phyloP scores from a whole-genome alignment of 2,888 invertebrate genomes.

The Philonicus albiceps region DNA sequence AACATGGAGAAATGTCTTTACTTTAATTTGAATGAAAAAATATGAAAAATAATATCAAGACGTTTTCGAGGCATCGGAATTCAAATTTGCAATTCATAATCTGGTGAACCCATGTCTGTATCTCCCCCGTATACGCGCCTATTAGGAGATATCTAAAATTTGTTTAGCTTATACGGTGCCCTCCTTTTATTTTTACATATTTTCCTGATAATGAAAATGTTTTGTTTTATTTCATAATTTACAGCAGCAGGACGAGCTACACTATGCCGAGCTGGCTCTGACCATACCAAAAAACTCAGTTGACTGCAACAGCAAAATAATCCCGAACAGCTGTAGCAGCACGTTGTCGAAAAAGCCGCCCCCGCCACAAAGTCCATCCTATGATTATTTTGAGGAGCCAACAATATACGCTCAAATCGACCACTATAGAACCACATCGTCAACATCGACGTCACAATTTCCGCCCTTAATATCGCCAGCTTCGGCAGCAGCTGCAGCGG shows the following conservation, averaged over 20 bases:
- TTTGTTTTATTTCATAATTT: neutral
- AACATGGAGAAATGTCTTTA: too few relatives aligned
- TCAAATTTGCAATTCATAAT: too few relatives aligned
- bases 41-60: too few relatives aligned
- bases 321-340: constrained; percentile 52
- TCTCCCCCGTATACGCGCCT: too few relatives aligned
- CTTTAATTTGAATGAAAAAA: too few relatives aligned
- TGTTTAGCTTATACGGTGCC: neutral
- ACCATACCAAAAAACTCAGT: constrained; percentile 55
- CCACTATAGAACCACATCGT: constrained; percentile 67
- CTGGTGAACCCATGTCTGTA: too few relatives aligned
- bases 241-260: constrained; percentile 57
- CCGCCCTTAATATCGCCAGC: constrained; percentile 61
- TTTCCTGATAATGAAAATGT: neutral
- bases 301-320: constrained; percentile 49
- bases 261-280: constrained; percentile 60
- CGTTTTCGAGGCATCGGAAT: too few relatives aligned
- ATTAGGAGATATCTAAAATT: too few relatives aligned
- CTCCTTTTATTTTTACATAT: neutral
- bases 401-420: constrained; percentile 80
- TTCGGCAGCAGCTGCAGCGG: neutral
- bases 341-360: constrained; percentile 44
- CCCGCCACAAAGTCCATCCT: constrained; percentile 57
- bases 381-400: constrained; percentile 69
- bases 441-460: constrained; percentile 58